Conservation (phyloP, 2,797 vertebrate genomes). For the Liasis olivaceus region DNA sequence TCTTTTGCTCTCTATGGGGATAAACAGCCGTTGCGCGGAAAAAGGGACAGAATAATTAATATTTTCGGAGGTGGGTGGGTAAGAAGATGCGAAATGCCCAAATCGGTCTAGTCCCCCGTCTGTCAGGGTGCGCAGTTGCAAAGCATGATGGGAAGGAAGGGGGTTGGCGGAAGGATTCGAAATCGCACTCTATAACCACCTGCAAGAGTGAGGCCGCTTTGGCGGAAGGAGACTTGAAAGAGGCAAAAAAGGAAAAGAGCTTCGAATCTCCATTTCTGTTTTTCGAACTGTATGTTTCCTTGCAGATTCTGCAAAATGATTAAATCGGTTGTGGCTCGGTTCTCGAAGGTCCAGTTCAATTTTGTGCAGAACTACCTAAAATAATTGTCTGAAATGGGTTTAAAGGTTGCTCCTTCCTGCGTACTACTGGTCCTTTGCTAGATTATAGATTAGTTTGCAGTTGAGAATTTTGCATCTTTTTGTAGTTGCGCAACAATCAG, state of each 20-base stretch:
- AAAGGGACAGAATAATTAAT: not conserved
- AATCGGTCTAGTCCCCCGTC: not conserved
- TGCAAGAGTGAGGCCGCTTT: constrained; percentile 6
- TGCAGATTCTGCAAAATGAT: too few species aligned
- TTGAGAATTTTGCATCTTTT: not conserved
- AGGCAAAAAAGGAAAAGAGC: not conserved
- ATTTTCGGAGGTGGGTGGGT: accelerated
- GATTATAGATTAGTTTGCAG: not conserved
- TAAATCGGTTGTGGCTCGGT: not conserved
- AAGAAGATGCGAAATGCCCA: not conserved
- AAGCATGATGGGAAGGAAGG: constrained; percentile 4
- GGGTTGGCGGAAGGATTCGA: constrained; percentile 23
- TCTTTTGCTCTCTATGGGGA: not conserved
- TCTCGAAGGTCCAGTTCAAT: not conserved
- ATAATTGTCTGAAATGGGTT: not conserved
- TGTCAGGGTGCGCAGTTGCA: not conserved
- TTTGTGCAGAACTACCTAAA: not conserved
- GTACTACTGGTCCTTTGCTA: not conserved
- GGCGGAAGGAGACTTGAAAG: not conserved
- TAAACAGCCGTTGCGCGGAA: too few species aligned
- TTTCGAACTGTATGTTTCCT: not conserved
- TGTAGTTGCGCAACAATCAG: not conserved
- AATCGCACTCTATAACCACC: not conserved
- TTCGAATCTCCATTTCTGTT: too few species aligned
- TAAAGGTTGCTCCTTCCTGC: not conserved